Base-by-base conservation (phyloP, 2,113 vertebrate species). In the Gopherus flavomarginatus region DNA sequence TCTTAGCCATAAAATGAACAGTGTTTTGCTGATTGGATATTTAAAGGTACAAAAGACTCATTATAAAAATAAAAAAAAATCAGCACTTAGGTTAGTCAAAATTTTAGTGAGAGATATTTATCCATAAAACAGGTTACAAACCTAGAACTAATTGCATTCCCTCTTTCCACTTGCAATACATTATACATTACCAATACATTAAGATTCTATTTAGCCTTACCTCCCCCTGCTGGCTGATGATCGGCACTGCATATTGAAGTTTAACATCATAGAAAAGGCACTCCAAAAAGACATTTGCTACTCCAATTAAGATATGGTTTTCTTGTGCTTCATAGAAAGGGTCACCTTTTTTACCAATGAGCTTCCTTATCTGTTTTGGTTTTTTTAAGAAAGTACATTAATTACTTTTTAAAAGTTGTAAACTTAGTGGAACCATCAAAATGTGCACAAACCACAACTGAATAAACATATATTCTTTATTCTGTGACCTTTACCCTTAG, bases 151-250 rank as follows among this genome's bases (percentile, higher is more conserved):
- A 21, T 72, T n/a, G 29, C 38, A 44, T 7, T 47, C 22, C 26
- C 24, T 24, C 38, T 57, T 57, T 57, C n/a, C 54, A 27, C 16
- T 38, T 42, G 11, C 2, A 1, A n/a, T 13, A 17, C 0, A 2
- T 57, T 4, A 1, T 8, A 6, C 1, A 0, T 52, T 2, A 19
- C 14, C 12, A 84, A 62, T 42, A 54, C 7, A 22, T 57, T 47
- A 47, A 72, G 65, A 38, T 31, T 50, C n/a, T 10, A 35, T 24
- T 69, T 49, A 14, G 10, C 12, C 92, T 98, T 97, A 99, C 99
- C 99, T 99, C 99, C 94, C 99, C 99, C 98, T 99, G 99, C 95
- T 99, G 99, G 98, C 99, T 99, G 98, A 99, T 99, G 97, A 99
- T 99, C 77, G 99, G 99, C 49, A 99, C 99, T 11, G 99, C 99